Base-by-base conservation (phyloP, 2,888 invertebrate genomes). In the Hoplodrina ambigua region DNA sequence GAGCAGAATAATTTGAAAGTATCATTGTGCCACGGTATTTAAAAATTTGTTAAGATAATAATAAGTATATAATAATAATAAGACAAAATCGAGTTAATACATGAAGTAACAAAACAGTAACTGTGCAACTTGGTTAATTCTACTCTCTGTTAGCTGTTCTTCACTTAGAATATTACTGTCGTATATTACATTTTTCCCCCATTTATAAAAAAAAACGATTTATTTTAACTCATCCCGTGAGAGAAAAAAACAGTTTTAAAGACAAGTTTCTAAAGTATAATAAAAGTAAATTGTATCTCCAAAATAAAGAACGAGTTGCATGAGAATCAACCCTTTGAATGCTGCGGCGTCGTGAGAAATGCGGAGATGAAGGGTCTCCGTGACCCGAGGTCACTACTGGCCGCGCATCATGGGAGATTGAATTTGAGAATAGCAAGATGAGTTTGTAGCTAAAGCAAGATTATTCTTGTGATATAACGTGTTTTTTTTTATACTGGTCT, bases 261-360 rank as follows among this genome's bases (percentile, higher is more conserved):
- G 0, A 10, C 49, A 4, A 33, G 41, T 49, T 3, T 41, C 11
- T 41, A 19, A 62, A 77, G 30, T 41, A 41, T n/a, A 49, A 50
- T 55, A 57, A 54, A 13, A 20, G 3, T 64, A 53, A 72, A 64
- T 10, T 10, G 13, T 25, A 41, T 75, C 60, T 75, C n/a, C 20
- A 15, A 61, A 60, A 67, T 17, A 54, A 53, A 53, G 69, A 86
- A 84, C 84, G 55, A 63, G 87, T 85, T 86, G 19, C 52, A 55
- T 69, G 69, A 83, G 85, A 85, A 78, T 77, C 78, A 90, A 89
- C 90, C 88, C 89, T 87, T 89, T 83, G 78, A 82, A 91, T 88
- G 89, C 91, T 92, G 91, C 77, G 83, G 72, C 69, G 55, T 80
- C 90, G 90, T 92, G 93, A 89, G 92, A 93, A 91, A 86, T 64